phyloP scores from a whole-genome alignment of 92 coral and sea anemone genomes.

The Galaxea fascicularis region DNA sequence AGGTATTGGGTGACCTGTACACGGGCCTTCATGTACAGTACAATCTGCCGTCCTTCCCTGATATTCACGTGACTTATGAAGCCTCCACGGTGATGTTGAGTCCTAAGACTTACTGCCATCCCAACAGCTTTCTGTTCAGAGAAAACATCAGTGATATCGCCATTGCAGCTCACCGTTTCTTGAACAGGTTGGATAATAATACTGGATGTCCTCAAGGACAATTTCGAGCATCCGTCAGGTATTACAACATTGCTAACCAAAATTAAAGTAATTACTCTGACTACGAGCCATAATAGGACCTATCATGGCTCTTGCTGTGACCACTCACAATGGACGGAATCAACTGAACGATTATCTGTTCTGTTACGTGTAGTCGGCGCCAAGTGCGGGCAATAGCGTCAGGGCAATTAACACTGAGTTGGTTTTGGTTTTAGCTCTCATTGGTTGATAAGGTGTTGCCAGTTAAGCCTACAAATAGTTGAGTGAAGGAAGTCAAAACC shows the following conservation, averaged over 20 bases:
- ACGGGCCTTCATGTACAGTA: slow-evolving; percentile 76
- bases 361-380: too few species aligned
- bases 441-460: too few species aligned
- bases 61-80: slow-evolving; percentile 77
- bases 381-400: too few species aligned
- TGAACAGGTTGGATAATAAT: slow-evolving; percentile 71
- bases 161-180: slow-evolving; percentile 83
- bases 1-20: slow-evolving; percentile 91
- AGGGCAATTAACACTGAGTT: too few species aligned
- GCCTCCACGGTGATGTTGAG: slow-evolving; percentile 91
- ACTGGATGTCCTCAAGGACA: slow-evolving; percentile 78
- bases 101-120: slow-evolving; percentile 88
- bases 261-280: too few species aligned
- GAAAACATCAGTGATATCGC: slow-evolving; percentile 83
- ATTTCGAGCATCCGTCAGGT: slow-evolving; percentile 92
- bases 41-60: slow-evolving; percentile 81
- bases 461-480: too few species aligned
- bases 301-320: too few species aligned
- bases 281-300: too few species aligned
- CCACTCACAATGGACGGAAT: too few species aligned
- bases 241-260: background rate
- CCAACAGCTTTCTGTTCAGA: slow-evolving; percentile 85
- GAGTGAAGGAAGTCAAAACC: too few species aligned
- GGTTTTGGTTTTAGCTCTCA: too few species aligned
- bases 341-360: too few species aligned